Base-by-base conservation (phyloP, 2,888 invertebrate species). In the Colostygia pectinataria region DNA sequence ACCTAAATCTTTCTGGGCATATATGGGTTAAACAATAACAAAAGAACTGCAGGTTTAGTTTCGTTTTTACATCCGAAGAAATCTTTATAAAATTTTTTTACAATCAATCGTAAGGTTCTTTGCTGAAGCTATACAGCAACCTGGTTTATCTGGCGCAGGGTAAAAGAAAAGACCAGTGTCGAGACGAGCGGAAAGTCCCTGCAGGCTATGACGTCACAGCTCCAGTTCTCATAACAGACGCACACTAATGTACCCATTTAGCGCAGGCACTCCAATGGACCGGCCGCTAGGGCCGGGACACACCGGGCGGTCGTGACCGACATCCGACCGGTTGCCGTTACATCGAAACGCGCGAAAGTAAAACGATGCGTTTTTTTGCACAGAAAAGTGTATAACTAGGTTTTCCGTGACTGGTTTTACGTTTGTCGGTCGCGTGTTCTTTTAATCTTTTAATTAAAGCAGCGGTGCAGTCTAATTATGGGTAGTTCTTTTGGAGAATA, bases 161-260 rank as follows among this genome's bases (percentile, higher is more conserved):
- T n/a, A n/a, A 23, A 27, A 9, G 9, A 25, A 27, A 3, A 27
- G 10, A 10, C 27, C 5, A 27, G 27, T 25, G 24, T 2, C 8
- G 2, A 8, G 2, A 25, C 24, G 37, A 45, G 13, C 50, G 51
- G 53, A 53, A 36, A 47, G 44, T 52, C 24, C 32, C 8, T 15
- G n/a, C 10, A 33, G 18, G 6, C 25, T 42, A 53, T 76, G 74
- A 76, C 70, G 74, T 74, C 76, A 76, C 48, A 52, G 49, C 34
- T 24, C 32, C 48, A 47, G 44, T 53, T 59, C 61, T 63, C 61
- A 63, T 67, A 66, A 67, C 65, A 57, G 62, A 45, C 63, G 65
- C 59, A 37, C 44, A 38, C 63, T 71, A 76, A 75, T 77, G 60
- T 63, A 67, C 58, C 65, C 71, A 74, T 77, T 79, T 71, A 77